Conservation (phyloP, 2,797 vertebrate genomes). For the Melanotaenia parkinsoni region DNA sequence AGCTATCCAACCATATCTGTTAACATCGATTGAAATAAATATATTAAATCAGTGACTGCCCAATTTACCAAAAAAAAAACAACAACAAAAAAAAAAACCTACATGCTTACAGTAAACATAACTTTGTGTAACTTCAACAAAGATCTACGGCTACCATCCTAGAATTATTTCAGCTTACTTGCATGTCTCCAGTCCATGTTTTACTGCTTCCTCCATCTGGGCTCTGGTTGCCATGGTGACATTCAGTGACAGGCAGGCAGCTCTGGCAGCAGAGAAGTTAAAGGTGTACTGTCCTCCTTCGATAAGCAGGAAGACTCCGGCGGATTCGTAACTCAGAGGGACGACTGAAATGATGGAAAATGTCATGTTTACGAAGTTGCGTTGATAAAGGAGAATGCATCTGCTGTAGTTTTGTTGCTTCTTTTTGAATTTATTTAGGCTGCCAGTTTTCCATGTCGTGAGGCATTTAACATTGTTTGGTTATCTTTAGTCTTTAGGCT, state of each 20-base stretch:
- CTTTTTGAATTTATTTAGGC: too few species aligned
- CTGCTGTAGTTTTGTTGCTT: too few species aligned
- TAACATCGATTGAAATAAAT: neutral
- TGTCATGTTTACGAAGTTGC: neutral
- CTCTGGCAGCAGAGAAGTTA: slow-evolving; percentile 66
- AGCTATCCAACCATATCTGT: slow-evolving; percentile 81
- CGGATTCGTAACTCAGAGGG: slow-evolving; percentile 30
- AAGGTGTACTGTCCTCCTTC: slow-evolving; percentile 63
- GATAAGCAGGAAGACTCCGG: slow-evolving; percentile 71
- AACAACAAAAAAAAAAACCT: too few species aligned
- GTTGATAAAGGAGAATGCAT: neutral
- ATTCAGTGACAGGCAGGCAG: slow-evolving; percentile 65
- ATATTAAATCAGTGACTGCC: too few species aligned
- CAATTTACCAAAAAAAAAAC: too few species aligned
- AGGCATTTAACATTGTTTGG: too few species aligned
- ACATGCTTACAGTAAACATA: neutral
- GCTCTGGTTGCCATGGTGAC: slow-evolving; percentile 71
- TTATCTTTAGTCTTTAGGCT: too few species aligned
- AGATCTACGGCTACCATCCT: neutral
- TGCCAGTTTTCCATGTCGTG: too few species aligned
- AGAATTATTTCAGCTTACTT: slow-evolving; percentile 65
- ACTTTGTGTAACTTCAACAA: neutral
- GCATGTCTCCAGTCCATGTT: slow-evolving; percentile 78
- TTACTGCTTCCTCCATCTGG: slow-evolving; percentile 69
- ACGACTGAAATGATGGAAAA: slow-evolving; percentile 3